Conservation (phyloP, 2,888 invertebrate species). For the Hydrotaea diabolus region DNA sequence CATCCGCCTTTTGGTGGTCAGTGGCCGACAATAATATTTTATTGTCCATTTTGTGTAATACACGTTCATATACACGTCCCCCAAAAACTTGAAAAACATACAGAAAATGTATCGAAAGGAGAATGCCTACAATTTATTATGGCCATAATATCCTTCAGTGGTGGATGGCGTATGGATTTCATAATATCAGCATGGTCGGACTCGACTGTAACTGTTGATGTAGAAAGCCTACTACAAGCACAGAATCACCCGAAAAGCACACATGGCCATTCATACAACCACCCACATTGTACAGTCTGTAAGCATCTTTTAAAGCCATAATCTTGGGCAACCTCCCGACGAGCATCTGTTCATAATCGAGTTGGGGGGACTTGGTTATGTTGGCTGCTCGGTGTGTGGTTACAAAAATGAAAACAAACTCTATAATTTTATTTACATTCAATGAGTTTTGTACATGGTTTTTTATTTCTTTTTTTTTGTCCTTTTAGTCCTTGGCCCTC, state of each 20-base stretch:
- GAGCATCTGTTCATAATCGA: constrained; percentile 6
- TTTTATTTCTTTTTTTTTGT: too few species aligned
- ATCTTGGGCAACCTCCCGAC: constrained; percentile 14
- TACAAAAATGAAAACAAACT: constrained; percentile 10
- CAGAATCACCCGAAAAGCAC: neutral
- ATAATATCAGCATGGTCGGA: neutral
- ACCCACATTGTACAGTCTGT: neutral
- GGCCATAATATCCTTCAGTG: constrained; percentile 12
- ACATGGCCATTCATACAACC: neutral
- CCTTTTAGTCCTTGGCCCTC: neutral
- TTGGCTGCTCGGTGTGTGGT: neutral
- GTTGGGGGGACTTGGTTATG: neutral
- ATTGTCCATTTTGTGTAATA: neutral
- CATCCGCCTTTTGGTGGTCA: neutral
- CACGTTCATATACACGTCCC: neutral
- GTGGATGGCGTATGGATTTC: constrained; percentile 19
- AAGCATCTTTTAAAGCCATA: neutral
- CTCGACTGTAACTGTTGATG: too few species aligned
- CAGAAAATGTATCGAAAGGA: neutral
- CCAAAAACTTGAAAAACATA: neutral
- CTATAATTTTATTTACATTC: constrained; percentile 54
- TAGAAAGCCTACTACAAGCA: neutral
- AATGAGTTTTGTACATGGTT: constrained; percentile 24
- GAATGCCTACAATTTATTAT: constrained; percentile 18
- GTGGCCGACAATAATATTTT: neutral